Percentiles rank a stretch among this genome's conserved stretches.
Evolutionary conservation across 2,888 invertebrate species (phyloP).

Genomic region (Isoperla grammatica): DNA sequence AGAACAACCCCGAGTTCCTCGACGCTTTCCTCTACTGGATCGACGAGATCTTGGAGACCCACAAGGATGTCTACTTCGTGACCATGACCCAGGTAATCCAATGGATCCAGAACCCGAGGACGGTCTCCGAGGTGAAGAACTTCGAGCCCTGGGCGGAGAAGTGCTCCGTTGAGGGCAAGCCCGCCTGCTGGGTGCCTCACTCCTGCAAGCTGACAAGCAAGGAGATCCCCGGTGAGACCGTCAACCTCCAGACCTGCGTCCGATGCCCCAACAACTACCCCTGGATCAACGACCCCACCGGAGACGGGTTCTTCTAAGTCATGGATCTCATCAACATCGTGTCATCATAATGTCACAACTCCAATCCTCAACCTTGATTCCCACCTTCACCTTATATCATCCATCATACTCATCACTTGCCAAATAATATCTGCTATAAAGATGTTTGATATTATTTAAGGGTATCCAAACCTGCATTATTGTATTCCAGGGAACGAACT

Average conservation of each 20-base stretch:
- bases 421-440: not conserved
- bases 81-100: constrained; percentile 96
- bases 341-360: not conserved
- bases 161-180: constrained; percentile 79
- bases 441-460: too few species aligned
- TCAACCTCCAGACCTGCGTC: constrained; percentile 88
- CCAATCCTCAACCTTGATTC: not conserved
- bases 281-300: constrained; percentile 89
- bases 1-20: constrained; percentile 86
- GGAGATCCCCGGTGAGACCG: constrained; percentile 90
- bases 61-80: constrained; percentile 89
- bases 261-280: constrained; percentile 93
- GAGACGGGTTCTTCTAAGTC: constrained; percentile 82
- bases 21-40: constrained; percentile 93
- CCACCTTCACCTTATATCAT: constrained; percentile 5
- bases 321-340: constrained; percentile 33
- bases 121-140: constrained; percentile 77
- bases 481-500: too few species aligned
- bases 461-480: too few species aligned
- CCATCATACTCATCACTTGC: constrained; percentile 20
- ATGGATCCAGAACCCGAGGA: constrained; percentile 91
- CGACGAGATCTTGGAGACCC: constrained; percentile 76
- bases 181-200: constrained; percentile 82
- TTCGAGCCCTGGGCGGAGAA: constrained; percentile 94
- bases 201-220: constrained; percentile 87